Percentiles rank a stretch among this genome's conserved stretches.
These are phyloP conservation scores for Electrona antarctica DNA, from an alignment of 2,113 vertebrate species.

Conservation along the genomic window DNA sequence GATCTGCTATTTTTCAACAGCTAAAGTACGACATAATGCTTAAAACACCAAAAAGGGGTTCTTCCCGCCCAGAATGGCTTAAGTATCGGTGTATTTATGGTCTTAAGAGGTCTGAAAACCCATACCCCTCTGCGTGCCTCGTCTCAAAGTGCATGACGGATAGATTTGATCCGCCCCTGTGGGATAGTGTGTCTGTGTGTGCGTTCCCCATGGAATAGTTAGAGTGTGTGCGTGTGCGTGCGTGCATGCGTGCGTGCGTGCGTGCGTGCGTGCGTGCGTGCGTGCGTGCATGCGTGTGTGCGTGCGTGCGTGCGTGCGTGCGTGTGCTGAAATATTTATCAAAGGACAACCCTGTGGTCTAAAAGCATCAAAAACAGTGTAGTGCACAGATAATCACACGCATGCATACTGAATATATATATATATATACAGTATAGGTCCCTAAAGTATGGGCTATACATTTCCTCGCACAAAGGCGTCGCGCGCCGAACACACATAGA, in stretches of 20 bases:
- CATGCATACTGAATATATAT: neutral
- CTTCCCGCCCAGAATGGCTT: too few relatives aligned
- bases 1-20: too few relatives aligned
- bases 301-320: conserved; percentile 36
- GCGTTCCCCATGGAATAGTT: conserved; percentile 43
- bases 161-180: conserved; percentile 41
- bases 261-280: neutral
- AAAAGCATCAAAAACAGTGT: conserved; percentile 48
- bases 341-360: conserved; percentile 42
- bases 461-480: too few relatives aligned
- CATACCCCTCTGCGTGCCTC: conserved; percentile 22
- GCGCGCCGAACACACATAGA: too few relatives aligned
- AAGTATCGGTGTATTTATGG: neutral
- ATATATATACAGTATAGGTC: too few relatives aligned
- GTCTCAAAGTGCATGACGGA: conserved; percentile 29
- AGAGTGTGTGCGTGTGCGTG: conserved; percentile 16
- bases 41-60: too few relatives aligned
- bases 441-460: too few relatives aligned
- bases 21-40: too few relatives aligned
- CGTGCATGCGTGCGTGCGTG: neutral
- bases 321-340: conserved; percentile 59
- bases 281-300: neutral
- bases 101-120: conserved; percentile 24
- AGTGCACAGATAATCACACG: conserved; percentile 13
- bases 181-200: conserved; percentile 34